Conservation (phyloP, 2,113 vertebrate genomes). For the Brachyhypopomus occidentalis region DNA sequence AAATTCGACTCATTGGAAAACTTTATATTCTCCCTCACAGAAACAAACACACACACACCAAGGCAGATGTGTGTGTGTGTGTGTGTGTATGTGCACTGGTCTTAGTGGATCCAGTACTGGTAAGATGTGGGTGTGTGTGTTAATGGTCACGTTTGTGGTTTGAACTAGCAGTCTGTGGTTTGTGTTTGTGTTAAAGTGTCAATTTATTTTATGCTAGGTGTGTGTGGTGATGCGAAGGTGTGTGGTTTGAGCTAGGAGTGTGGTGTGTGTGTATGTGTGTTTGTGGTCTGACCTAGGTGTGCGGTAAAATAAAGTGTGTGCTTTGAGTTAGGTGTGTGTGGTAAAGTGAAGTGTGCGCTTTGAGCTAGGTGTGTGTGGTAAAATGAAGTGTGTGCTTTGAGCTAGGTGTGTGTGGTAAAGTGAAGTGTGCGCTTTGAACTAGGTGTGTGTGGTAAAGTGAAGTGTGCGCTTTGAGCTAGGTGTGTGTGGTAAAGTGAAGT, state of each 20-base stretch:
- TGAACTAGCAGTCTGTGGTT: no score
- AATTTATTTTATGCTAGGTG: neutral
- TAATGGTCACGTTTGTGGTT: constrained; percentile 7
- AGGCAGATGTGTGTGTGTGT: neutral
- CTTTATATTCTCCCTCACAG: constrained; percentile 10
- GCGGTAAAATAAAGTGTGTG: no score
- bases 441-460: constrained; percentile 7
- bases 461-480: no score
- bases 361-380: no score
- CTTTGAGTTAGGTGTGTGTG: constrained; percentile 2
- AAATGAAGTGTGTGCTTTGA: constrained; percentile 22
- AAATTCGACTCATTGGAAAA: neutral
- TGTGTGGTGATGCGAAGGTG: neutral
- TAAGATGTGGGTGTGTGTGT: neutral
- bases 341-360: neutral
- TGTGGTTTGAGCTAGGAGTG: constrained; percentile 12
- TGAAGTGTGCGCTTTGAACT: neutral
- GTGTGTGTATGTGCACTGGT: neutral
- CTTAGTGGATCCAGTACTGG: neutral
- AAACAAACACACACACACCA: neutral
- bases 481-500: constrained; percentile 1
- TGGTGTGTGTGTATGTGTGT: no score
- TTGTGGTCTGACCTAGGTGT: no score
- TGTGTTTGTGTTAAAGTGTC: neutral
- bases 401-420: neutral